Evolutionary conservation across 2,888 invertebrate genomes (phyloP).

Genomic region (Cataglyphis altisquamis): DNA sequence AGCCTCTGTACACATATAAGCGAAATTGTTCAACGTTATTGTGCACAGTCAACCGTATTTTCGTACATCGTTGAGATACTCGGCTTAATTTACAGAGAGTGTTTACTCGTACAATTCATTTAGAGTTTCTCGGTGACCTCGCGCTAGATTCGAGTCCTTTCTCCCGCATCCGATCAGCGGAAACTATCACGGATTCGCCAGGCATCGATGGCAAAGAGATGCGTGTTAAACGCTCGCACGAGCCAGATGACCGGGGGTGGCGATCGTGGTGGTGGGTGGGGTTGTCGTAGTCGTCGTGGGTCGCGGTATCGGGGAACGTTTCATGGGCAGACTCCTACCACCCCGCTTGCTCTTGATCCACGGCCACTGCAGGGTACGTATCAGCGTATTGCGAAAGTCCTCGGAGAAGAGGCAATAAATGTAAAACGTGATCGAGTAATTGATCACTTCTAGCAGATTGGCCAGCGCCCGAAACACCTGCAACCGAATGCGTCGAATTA

Average conservation of each 20-base stretch:
- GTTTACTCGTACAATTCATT: constrained; percentile 15
- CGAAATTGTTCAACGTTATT: neutral
- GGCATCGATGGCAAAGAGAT: constrained; percentile 31
- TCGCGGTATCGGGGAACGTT: constrained; percentile 78
- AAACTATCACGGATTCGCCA: constrained; percentile 24
- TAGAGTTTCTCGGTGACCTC: neutral
- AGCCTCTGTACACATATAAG: neutral
- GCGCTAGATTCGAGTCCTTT: constrained; percentile 13
- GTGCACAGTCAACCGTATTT: neutral
- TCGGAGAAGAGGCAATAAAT: constrained; percentile 93
- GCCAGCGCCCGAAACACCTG: constrained; percentile 91
- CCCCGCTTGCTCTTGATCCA: constrained; percentile 81
- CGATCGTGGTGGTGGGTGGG: constrained; percentile 79
- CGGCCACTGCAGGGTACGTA: constrained; percentile 89
- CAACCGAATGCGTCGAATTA: constrained; percentile 45
- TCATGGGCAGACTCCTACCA: constrained; percentile 76
- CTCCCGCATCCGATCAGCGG: constrained; percentile 1
- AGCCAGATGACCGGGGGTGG: constrained; percentile 77
- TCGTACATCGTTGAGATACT: neutral
- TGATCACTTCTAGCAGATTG: constrained; percentile 91
- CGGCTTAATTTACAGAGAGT: constrained; percentile 6
- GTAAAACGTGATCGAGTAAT: constrained; percentile 93
- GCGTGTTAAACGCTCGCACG: constrained; percentile 80
- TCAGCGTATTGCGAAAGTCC: constrained; percentile 91
- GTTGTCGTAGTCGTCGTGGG: constrained; percentile 79